Percentiles rank a stretch among this genome's conserved stretches.
These are phyloP conservation scores for Xiphias gladius DNA, from an alignment of 2,113 vertebrate species.

Conservation along the genomic window DNA sequence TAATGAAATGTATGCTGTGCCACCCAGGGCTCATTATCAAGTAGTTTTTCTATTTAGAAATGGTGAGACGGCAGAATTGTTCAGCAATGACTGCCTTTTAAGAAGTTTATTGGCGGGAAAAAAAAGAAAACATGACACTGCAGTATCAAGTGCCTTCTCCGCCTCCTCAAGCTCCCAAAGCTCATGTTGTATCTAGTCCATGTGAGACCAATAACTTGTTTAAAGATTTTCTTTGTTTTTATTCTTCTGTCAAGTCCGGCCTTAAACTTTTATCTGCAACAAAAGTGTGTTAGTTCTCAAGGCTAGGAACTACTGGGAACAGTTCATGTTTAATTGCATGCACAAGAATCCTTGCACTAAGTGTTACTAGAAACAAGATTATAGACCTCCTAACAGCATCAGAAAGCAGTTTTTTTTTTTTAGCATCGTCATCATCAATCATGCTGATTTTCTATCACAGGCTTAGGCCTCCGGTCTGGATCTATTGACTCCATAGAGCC, in stretches of 20 bases:
- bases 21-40: slow-evolving; percentile 6
- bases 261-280: slow-evolving; percentile 5
- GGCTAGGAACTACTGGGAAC: neutral
- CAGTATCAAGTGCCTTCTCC: neutral
- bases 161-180: slow-evolving; percentile 43
- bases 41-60: slow-evolving; percentile 8
- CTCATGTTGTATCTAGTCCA: slow-evolving; percentile 43
- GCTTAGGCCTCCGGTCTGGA: neutral
- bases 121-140: slow-evolving; percentile 39
- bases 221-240: slow-evolving; percentile 23
- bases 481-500: neutral
- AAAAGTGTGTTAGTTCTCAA: neutral
- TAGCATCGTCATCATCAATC: neutral
- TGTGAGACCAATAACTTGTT: slow-evolving; percentile 34
- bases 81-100: slow-evolving; percentile 35
- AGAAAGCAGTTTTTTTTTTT: neutral
- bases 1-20: slow-evolving; percentile 66
- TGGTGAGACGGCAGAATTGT: slow-evolving; percentile 26
- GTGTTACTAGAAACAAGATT: no score
- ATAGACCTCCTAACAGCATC: neutral
- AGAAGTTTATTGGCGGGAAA: slow-evolving; percentile 35
- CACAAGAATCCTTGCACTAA: neutral
- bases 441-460: neutral
- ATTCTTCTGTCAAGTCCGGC: neutral
- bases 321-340: slow-evolving; percentile 1